A percentile compares a stretch with the other conserved stretches of the same genome.
These are phyloP conservation scores for Spisula solida DNA, from an alignment of 2,888 invertebrate genomes.

Conservation along the genomic window DNA sequence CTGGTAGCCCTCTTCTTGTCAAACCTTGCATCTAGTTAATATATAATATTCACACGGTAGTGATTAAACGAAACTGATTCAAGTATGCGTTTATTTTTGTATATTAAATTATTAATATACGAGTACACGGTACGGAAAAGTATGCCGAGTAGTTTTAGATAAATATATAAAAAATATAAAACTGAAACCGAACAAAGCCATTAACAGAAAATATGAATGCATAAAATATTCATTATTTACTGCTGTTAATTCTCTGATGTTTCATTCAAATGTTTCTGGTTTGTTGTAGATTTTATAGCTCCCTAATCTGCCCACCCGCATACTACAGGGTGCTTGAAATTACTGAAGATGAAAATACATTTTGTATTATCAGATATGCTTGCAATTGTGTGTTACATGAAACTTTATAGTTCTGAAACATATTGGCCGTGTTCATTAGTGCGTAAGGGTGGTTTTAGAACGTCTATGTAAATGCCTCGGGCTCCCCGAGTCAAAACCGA, in stretches of 20 bases:
- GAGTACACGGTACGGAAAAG: too few species aligned
- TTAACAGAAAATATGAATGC: not conserved
- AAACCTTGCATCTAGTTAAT: not conserved
- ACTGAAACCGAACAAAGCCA: not conserved
- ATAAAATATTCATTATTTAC: conserved; percentile 19
- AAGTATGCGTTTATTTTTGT: not conserved
- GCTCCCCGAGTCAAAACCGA: too few species aligned
- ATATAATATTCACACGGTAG: conserved; percentile 12
- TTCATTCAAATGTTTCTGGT: not conserved
- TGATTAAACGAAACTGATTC: not conserved
- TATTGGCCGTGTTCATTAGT: too few species aligned
- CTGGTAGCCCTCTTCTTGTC: conserved; percentile 37
- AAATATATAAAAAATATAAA: not conserved
- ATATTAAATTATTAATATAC: conserved; percentile 7
- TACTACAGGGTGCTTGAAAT: not conserved
- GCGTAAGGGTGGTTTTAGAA: too few species aligned
- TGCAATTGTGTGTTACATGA: too few species aligned
- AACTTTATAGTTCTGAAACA: too few species aligned
- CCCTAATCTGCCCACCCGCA: not conserved
- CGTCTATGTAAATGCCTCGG: too few species aligned
- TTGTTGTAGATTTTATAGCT: not conserved
- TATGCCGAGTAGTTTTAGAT: not conserved
- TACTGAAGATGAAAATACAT: not conserved
- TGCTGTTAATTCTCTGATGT: not conserved
- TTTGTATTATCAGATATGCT: not conserved